Percentiles rank a stretch among this genome's conserved stretches.
Conservation (phyloP, 92 coral and sea anemone species). For the Porites cylindrica region DNA sequence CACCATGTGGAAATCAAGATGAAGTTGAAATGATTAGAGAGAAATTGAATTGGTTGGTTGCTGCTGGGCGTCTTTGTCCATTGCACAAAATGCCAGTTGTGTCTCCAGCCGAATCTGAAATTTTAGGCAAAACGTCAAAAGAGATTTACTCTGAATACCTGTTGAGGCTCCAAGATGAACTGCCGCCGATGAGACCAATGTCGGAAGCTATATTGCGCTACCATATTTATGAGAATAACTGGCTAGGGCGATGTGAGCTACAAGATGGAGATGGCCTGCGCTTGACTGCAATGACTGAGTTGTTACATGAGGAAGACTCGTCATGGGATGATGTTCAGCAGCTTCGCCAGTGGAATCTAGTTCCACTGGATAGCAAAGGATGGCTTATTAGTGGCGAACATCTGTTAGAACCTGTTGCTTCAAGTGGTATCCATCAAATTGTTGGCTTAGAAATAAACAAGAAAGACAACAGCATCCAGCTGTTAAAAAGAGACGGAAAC, state of each 20-base stretch:
- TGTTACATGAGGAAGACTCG: constrained; percentile 36
- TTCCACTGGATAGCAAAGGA: constrained; percentile 43
- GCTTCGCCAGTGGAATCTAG: constrained; percentile 23
- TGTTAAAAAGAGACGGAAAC: constrained; percentile 8
- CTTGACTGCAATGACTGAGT: constrained; percentile 50
- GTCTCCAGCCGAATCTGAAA: constrained; percentile 52
- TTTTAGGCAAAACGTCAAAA: constrained; percentile 27
- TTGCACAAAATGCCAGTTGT: constrained; percentile 55
- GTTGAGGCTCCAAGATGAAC: constrained; percentile 47
- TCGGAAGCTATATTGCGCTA: constrained; percentile 50
- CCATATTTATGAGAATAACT: constrained; percentile 46
- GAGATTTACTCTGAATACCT: constrained; percentile 45
- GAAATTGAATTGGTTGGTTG: constrained; percentile 49
- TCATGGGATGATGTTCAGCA: constrained; percentile 53
- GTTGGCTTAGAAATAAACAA: constrained; percentile 50
- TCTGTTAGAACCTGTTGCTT: constrained; percentile 34
- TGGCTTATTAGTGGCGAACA: constrained; percentile 20
- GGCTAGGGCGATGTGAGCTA: constrained; percentile 36
- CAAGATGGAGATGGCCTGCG: constrained; percentile 43
- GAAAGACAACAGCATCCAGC: constrained; percentile 23
- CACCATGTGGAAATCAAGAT: constrained; percentile 39
- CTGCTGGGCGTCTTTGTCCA: constrained; percentile 58
- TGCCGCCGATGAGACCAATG: constrained; percentile 43
- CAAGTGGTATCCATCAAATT: constrained; percentile 43
- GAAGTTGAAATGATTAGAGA: constrained; percentile 18